Conservation (phyloP, 2,888 invertebrate species). For the Sinelater perroti region DNA sequence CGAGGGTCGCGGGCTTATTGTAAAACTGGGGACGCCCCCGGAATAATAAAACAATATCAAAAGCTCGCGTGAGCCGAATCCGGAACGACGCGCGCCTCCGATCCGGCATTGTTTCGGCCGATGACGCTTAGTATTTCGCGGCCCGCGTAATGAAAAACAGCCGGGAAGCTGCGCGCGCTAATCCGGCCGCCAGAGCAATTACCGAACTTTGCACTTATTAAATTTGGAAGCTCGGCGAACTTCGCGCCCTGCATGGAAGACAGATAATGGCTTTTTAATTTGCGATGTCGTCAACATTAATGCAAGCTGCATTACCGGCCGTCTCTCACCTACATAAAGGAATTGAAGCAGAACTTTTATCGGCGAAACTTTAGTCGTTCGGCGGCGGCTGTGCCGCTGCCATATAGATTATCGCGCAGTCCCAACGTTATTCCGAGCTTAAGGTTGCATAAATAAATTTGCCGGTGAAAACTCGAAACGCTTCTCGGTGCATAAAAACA, state of each 20-base stretch:
- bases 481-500: constrained; percentile 11
- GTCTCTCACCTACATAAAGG: constrained; percentile 3
- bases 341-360: background rate
- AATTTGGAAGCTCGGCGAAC: constrained; percentile 19
- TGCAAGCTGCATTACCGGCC: constrained; percentile 19
- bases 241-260: constrained; percentile 16
- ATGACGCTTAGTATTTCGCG: no score
- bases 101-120: no score
- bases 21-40: constrained; percentile 32
- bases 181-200: constrained; percentile 13
- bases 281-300: constrained; percentile 19
- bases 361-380: background rate
- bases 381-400: background rate
- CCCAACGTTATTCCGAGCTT: background rate
- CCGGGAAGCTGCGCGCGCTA: constrained; percentile 3
- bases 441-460: constrained; percentile 7
- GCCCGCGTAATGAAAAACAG: no score
- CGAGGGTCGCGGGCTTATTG: constrained; percentile 35
- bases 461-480: background rate
- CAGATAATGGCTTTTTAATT: constrained; percentile 33
- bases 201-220: constrained; percentile 27
- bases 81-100: constrained; percentile 3
- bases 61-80: constrained; percentile 33
- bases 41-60: constrained; percentile 40
- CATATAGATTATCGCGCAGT: background rate